These are phyloP conservation scores for Orius insidiosus DNA, from an alignment of 1,140 invertebrate species.

Conservation along the genomic window DNA sequence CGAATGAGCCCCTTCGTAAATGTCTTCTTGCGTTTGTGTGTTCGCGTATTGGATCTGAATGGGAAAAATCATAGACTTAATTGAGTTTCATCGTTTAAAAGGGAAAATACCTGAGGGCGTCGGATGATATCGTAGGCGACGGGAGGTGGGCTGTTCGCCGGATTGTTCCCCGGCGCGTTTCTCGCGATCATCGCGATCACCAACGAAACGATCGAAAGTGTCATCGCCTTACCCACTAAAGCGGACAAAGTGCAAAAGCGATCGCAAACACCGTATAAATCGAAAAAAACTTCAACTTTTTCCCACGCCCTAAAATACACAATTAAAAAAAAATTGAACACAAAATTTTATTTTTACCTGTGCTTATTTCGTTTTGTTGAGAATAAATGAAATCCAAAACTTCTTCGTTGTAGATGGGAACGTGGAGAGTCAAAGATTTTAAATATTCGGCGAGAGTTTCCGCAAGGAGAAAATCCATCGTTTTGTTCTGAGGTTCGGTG, in stretches of 20 bases:
- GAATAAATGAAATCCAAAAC: conserved; percentile 1
- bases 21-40: conserved; percentile 10
- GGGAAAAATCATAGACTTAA: background rate
- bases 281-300: conserved; percentile 11
- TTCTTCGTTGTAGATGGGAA: conserved; percentile 11
- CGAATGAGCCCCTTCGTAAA: conserved; percentile 10
- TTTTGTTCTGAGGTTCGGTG: background rate
- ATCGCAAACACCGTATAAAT: conserved; percentile 11
- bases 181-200: conserved; percentile 6
- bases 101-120: conserved; percentile 6
- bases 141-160: conserved; percentile 1
- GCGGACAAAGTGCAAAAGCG: conserved; percentile 11
- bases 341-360: conserved; percentile 3
- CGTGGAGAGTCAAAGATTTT: conserved; percentile 10
- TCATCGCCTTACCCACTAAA: conserved; percentile 12
- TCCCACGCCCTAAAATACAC: conserved; percentile 2
- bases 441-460: background rate
- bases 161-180: conserved; percentile 2
- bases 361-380: background rate
- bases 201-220: conserved; percentile 8
- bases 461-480: background rate
- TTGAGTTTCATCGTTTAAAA: too few relatives aligned
- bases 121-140: conserved; percentile 10
- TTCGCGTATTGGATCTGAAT: conserved; percentile 3
- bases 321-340: background rate